Conservation (phyloP, 1,140 invertebrate genomes). For the Pogonus chalceus region DNA sequence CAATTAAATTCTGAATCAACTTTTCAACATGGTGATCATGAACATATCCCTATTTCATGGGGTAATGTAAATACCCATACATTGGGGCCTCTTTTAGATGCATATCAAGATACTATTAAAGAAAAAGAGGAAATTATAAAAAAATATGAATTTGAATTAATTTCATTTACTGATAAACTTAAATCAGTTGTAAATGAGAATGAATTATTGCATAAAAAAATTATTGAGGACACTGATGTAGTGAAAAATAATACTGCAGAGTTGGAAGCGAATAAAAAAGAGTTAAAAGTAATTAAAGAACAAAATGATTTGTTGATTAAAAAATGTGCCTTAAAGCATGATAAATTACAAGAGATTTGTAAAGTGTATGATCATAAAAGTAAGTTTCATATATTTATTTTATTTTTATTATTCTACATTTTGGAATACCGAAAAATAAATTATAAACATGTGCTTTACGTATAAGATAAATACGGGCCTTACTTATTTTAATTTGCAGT, state of each 20-base stretch:
- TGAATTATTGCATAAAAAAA: slow-evolving; percentile 41
- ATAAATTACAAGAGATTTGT: slow-evolving; percentile 50
- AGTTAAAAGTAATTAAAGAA: slow-evolving; percentile 46
- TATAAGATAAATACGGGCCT: too few relatives aligned
- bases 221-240: slow-evolving; percentile 40
- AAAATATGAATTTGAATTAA: slow-evolving; percentile 48
- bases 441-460: too few relatives aligned
- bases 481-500: too few relatives aligned
- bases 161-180: slow-evolving; percentile 47
- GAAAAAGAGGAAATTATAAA: slow-evolving; percentile 55
- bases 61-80: slow-evolving; percentile 44
- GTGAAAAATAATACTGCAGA: slow-evolving; percentile 40
- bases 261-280: slow-evolving; percentile 35
- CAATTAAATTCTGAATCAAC: neutral
- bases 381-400: slow-evolving; percentile 16
- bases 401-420: slow-evolving; percentile 1
- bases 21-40: slow-evolving; percentile 19
- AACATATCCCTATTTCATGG: slow-evolving; percentile 37
- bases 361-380: slow-evolving; percentile 47
- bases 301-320: slow-evolving; percentile 47
- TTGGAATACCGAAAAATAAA: neutral
- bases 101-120: slow-evolving; percentile 52
- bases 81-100: slow-evolving; percentile 49
- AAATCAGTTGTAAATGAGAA: slow-evolving; percentile 54
- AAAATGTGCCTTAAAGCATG: slow-evolving; percentile 41